Conservation (phyloP, 1,140 invertebrate genomes). For the Penaeus chinensis region DNA sequence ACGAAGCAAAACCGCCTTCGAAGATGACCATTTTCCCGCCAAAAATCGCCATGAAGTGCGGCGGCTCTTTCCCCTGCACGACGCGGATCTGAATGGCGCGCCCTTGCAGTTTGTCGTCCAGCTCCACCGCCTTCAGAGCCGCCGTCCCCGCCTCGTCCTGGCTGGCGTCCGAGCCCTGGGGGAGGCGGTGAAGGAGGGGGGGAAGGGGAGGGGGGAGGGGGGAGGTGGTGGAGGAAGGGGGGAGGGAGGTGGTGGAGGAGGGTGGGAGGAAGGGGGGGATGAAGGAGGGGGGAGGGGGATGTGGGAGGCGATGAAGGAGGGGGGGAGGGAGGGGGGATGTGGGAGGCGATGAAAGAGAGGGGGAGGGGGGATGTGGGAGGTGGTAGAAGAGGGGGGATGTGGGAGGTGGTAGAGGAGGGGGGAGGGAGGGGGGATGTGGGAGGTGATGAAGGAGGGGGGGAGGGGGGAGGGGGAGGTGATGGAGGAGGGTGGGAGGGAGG, state of each 20-base stretch:
- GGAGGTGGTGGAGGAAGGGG: no score
- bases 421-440: no score
- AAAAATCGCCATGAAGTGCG: conserved; percentile 90
- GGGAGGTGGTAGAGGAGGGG: conserved; percentile 63
- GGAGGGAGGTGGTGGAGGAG: no score
- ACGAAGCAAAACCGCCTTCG: conserved; percentile 66
- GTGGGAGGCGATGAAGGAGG: no score
- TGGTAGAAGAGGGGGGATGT: no score
- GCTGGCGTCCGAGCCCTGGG: conserved; percentile 74
- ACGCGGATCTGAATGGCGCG: conserved; percentile 80
- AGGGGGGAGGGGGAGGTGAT: background rate
- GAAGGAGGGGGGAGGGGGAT: background rate
- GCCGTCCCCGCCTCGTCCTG: conserved; percentile 76
- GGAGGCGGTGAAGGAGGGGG: conserved; percentile 64
- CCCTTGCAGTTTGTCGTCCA: conserved; percentile 75
- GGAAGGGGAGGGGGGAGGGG: no score
- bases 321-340: no score
- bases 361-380: no score
- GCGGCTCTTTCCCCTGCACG: conserved; percentile 88
- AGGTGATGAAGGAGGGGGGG: no score
- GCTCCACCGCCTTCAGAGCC: conserved; percentile 74
- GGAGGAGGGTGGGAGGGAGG: no score
- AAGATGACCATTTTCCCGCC: conserved; percentile 87
- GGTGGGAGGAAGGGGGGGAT: no score
- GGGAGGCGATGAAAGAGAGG: no score